These are phyloP conservation scores for Apaloderma vittatum DNA, from an alignment of 2,113 vertebrate species.

Conservation along the genomic window DNA sequence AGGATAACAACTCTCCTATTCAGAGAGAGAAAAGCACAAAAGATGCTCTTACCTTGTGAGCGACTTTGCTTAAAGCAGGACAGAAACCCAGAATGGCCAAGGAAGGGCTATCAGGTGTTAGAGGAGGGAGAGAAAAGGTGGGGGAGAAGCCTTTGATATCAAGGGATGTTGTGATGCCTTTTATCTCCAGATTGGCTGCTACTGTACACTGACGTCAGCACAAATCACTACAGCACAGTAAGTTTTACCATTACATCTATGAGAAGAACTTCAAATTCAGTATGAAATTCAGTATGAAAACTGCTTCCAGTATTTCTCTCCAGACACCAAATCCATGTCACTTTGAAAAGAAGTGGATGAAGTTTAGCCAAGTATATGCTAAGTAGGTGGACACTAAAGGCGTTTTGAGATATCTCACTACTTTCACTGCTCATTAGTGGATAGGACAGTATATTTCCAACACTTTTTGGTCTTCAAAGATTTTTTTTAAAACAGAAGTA, in stretches of 20 bases:
- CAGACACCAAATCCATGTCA: neutral
- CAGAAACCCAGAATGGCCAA: neutral
- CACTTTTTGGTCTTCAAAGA: neutral
- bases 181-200: neutral
- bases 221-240: neutral
- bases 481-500: neutral
- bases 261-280: neutral
- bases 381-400: neutral
- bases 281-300: neutral
- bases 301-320: neutral
- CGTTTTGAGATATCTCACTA: neutral
- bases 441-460: neutral
- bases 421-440: slow-evolving; percentile 10
- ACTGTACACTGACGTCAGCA: neutral
- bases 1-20: neutral
- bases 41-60: neutral
- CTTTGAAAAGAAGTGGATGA: slow-evolving; percentile 15
- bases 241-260: neutral
- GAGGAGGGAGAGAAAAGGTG: neutral
- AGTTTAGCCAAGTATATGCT: neutral
- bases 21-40: neutral
- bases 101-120: neutral
- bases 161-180: neutral
- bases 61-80: neutral
- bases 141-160: neutral